These are phyloP conservation scores for Sylvietta virens DNA, from an alignment of 2,113 vertebrate species.

Conservation along the genomic window DNA sequence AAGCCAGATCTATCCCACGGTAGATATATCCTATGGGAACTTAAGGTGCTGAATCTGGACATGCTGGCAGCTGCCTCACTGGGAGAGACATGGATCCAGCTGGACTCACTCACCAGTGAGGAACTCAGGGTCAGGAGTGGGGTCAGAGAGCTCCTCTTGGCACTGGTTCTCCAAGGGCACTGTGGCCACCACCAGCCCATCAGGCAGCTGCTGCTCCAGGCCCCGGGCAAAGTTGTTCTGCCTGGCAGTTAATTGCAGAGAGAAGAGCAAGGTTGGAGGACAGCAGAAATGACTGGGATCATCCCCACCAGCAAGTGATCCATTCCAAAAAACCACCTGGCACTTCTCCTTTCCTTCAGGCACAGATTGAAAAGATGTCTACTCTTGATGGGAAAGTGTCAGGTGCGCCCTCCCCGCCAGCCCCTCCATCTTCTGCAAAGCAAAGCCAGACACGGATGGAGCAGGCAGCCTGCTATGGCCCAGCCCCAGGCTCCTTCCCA, in stretches of 20 bases:
- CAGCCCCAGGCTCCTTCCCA: background rate
- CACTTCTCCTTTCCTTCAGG: background rate
- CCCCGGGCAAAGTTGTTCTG: conserved; percentile 98
- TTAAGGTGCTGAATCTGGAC: background rate
- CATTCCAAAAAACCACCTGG: background rate
- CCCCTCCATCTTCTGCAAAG: background rate
- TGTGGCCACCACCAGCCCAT: conserved; percentile 91
- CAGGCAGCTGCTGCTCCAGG: conserved; percentile 93
- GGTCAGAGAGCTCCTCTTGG: conserved; percentile 91
- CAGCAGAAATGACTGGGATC: background rate
- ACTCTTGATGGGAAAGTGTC: background rate
- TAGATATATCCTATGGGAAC: background rate
- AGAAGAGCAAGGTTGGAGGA: background rate
- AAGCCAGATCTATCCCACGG: rapidly evolving
- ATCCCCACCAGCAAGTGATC: background rate
- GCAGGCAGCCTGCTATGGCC: background rate
- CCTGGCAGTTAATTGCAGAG: conserved; percentile 67
- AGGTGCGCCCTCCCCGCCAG: rapidly evolving
- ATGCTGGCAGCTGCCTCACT: rapidly evolving
- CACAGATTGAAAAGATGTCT: background rate
- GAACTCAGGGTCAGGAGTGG: conserved; percentile 90
- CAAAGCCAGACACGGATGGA: background rate
- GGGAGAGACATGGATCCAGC: background rate
- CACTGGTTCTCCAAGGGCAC: conserved; percentile 94
- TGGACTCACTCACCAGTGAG: conserved; percentile 83